These are phyloP conservation scores for Drosophila siamana DNA, from an alignment of 2,888 invertebrate genomes.

Conservation along the genomic window DNA sequence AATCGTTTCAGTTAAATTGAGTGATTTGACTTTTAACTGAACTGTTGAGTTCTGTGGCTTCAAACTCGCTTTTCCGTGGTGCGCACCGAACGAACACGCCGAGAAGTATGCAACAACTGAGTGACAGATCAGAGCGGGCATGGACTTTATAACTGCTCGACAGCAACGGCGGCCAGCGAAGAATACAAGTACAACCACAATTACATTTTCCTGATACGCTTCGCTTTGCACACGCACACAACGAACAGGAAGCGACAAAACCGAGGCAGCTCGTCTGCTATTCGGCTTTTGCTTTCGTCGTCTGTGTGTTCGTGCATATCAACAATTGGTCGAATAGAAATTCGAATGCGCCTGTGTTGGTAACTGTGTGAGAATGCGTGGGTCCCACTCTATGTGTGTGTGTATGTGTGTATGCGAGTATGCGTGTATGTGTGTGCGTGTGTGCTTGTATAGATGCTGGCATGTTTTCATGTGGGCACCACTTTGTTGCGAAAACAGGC, in stretches of 20 bases:
- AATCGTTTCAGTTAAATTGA: background rate
- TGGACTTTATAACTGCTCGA: slow-evolving; percentile 75
- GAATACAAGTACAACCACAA: slow-evolving; percentile 31
- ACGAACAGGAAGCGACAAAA: slow-evolving; percentile 54
- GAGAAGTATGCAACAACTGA: slow-evolving; percentile 83
- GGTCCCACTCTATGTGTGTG: background rate
- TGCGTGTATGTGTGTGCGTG: background rate
- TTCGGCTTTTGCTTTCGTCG: slow-evolving; percentile 45
- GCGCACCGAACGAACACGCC: slow-evolving; percentile 69
- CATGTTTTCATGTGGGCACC: slow-evolving; percentile 37
- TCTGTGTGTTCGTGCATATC: slow-evolving; percentile 71
- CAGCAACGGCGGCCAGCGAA: slow-evolving; percentile 39
- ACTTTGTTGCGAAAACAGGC: slow-evolving; percentile 55
- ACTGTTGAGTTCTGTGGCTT: background rate
- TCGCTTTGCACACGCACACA: slow-evolving; percentile 28
- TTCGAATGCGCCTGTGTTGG: slow-evolving; percentile 26
- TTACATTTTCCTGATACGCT: slow-evolving; percentile 27
- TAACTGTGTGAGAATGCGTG: slow-evolving; percentile 26
- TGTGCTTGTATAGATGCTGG: slow-evolving; percentile 19
- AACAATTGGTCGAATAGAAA: slow-evolving; percentile 77
- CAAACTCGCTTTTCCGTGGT: slow-evolving; percentile 7
- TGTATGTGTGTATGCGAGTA: slow-evolving; percentile 1
- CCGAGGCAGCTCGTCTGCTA: slow-evolving; percentile 40
- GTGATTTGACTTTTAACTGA: background rate
- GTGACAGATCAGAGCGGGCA: slow-evolving; percentile 79